A percentile compares a stretch with the other conserved stretches of the same genome.
phyloP scores from a whole-genome alignment of 2,888 invertebrate species.

The Mimachlamys varia region DNA sequence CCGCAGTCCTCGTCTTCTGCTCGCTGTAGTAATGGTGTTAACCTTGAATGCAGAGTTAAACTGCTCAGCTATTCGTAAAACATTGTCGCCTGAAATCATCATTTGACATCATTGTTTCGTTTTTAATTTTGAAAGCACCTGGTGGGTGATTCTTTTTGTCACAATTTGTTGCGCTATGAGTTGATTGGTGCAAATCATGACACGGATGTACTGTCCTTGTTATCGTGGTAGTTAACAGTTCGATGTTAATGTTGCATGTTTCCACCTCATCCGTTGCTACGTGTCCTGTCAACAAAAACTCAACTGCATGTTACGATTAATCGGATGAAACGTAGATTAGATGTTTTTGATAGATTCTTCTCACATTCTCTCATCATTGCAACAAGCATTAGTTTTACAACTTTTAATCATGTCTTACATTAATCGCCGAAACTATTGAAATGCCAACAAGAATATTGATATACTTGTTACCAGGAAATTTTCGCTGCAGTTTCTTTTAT shows the following conservation, averaged over 20 bases:
- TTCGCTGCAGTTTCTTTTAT: too few relatives aligned
- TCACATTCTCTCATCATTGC: background rate
- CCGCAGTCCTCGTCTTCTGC: background rate
- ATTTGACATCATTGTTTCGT: background rate
- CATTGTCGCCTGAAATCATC: background rate
- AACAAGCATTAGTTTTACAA: background rate
- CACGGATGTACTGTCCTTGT: background rate
- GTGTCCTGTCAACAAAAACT: background rate
- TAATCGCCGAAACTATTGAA: background rate
- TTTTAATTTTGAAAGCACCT: background rate
- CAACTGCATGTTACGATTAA: background rate
- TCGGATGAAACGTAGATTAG: background rate
- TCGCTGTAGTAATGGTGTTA: background rate
- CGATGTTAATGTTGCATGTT: background rate
- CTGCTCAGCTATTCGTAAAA: background rate
- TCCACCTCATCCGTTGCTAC: background rate
- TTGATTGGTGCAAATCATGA: slow-evolving; percentile 19
- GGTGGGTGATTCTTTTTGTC: background rate
- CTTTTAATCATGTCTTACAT: background rate
- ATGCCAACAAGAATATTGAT: too few relatives aligned
- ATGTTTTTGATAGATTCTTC: slow-evolving; percentile 19
- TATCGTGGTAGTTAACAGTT: slow-evolving; percentile 5
- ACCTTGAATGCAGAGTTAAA: background rate
- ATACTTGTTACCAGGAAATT: too few relatives aligned
- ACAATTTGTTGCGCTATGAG: background rate